A percentile compares a stretch with the other conserved stretches of the same genome.
phyloP scores from a whole-genome alignment of 2,888 invertebrate genomes.

The Girardia tigrina region DNA sequence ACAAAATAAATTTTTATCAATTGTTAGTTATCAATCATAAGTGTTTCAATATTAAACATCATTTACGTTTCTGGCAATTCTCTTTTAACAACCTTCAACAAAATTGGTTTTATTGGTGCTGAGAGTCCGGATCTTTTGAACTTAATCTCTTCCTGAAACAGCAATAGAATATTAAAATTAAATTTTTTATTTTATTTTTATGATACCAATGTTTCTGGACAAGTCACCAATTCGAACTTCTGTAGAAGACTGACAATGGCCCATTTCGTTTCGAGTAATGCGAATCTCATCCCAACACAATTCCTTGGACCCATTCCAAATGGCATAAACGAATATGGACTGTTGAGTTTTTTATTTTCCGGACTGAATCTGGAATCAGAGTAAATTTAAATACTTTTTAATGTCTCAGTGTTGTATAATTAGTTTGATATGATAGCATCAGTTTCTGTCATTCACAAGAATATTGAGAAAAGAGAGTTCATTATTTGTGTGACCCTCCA shows the following conservation, averaged over 20 bases:
- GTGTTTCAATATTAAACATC: no score
- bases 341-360: not conserved
- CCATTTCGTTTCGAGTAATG: not conserved
- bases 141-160: not conserved
- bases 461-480: no score
- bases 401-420: no score
- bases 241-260: not conserved
- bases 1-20: no score
- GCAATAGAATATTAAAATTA: no score
- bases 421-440: no score
- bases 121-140: not conserved
- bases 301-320: not conserved
- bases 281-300: conserved; percentile 15
- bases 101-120: not conserved
- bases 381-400: no score
- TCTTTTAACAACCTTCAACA: not conserved
- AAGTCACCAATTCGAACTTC: not conserved
- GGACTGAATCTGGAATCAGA: not conserved
- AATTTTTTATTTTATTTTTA: no score
- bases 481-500: no score
- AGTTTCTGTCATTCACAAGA: no score
- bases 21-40: no score
- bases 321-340: not conserved
- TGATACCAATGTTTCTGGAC: not conserved
- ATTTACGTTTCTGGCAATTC: no score